Percentiles rank a stretch among this genome's conserved stretches.
Conservation (phyloP, 1,140 invertebrate genomes). For the honey bee (Apis mellifera) region DNA sequence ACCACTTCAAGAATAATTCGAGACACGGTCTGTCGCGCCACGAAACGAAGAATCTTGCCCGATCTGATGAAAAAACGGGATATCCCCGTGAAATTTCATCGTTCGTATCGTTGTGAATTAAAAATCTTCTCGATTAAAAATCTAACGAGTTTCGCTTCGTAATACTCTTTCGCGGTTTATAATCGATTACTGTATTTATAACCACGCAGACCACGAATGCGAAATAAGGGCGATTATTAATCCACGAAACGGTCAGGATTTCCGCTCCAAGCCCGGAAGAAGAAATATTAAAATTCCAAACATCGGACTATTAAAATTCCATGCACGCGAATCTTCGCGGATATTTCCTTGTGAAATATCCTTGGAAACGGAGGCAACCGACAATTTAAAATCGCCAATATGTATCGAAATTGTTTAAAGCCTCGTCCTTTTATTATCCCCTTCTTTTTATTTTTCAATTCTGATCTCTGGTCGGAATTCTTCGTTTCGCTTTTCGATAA, state of each 20-base stretch:
- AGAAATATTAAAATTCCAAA: constrained; percentile 31
- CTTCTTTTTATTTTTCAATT: too few relatives aligned
- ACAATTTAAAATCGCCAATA: neutral
- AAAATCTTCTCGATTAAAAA: constrained; percentile 15
- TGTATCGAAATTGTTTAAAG: too few relatives aligned
- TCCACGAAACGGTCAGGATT: neutral
- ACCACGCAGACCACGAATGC: neutral
- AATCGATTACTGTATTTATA: neutral
- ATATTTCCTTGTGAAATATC: neutral
- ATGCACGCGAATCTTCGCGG: neutral
- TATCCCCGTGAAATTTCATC: neutral
- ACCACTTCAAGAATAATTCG: too few relatives aligned
- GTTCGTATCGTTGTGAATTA: constrained; percentile 19
- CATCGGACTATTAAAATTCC: constrained; percentile 21
- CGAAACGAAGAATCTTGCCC: constrained; percentile 43
- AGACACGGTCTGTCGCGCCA: constrained; percentile 1
- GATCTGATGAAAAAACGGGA: constrained; percentile 18
- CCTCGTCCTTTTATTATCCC: too few relatives aligned
- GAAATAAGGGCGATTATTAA: neutral
- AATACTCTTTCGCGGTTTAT: neutral
- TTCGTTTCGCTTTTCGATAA: neutral
- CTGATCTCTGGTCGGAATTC: too few relatives aligned
- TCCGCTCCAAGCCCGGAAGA: neutral
- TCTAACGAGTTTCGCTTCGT: too few relatives aligned
- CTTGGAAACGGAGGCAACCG: neutral